Base-by-base conservation (phyloP, 2,888 invertebrate species). In the Athalia cordata region DNA sequence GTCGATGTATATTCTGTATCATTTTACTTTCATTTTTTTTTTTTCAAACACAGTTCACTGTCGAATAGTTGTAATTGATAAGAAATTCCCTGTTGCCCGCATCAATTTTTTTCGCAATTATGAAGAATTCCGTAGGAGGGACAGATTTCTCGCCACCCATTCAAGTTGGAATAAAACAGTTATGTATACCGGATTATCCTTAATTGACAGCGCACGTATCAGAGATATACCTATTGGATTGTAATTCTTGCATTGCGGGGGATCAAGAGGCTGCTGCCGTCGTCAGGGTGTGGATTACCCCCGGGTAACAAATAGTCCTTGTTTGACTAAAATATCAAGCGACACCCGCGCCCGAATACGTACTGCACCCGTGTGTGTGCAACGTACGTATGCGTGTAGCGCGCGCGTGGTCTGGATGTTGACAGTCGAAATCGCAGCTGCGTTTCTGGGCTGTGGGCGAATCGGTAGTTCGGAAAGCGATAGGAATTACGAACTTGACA, bases 301-400 rank as follows among this genome's bases (percentile, higher is more conserved):
- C 57, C 43, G n/a, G 57, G 70, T 55, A 57, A 50, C 57, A 59
- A 72, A 29, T 29, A 72, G 70, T 72, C 59, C 57, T 83, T 85
- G 86, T 86, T 88, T 86, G 85, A 84, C 84, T 81, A 86, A 87
- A 86, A 87, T 87, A 86, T 88, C 88, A 87, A 88, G 88, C 86
- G 88, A 87, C 86, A 81, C 79, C 78, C 61, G 80, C 79, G 80
- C 81, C 79, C 13, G 13, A 29, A 29, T 29, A 29, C 2, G 2
- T 29, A 29, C n/a, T n/a, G n/a, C 29, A 29, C 29, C 29, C 29
- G 29, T 29, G 29, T 29, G 29, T 29, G 29, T 29, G 29, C 29
- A 2, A 29, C 29, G 29, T 29, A 29, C 29, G 29, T 29, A 2
- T 29, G 3, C 45, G 13, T 4, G 13, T 4, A 9, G 59, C 57